A percentile compares a stretch with the other conserved stretches of the same genome.
phyloP scores from a whole-genome alignment of 1,140 invertebrate genomes.

The Penaeus vannamei region DNA sequence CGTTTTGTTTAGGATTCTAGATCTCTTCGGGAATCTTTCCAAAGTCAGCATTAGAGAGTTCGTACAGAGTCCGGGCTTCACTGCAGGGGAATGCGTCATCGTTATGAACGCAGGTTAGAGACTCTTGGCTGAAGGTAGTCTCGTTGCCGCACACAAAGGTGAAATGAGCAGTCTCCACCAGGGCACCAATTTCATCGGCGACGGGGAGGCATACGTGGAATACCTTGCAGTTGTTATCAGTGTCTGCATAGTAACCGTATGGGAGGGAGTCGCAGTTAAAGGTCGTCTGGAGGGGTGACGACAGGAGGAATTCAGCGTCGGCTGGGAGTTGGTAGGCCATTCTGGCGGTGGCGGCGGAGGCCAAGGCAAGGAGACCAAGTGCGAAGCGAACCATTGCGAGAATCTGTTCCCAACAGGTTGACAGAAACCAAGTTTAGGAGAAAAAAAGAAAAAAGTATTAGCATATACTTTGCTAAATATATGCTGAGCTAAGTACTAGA shows the following conservation, averaged over 20 bases:
- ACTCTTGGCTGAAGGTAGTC: background rate
- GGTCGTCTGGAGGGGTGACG: background rate
- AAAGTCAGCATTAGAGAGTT: background rate
- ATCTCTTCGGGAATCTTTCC: background rate
- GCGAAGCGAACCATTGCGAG: too few relatives aligned
- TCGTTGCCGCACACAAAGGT: slow-evolving; percentile 3
- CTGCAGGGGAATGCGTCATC: background rate
- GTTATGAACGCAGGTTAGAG: background rate
- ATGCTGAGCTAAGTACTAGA: too few relatives aligned
- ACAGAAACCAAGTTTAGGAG: too few relatives aligned
- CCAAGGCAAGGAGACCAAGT: background rate
- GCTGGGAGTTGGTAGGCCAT: background rate
- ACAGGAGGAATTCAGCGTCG: background rate
- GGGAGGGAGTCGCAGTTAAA: background rate
- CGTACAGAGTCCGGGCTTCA: background rate
- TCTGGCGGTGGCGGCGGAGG: background rate
- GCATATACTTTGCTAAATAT: too few relatives aligned
- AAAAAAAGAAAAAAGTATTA: too few relatives aligned
- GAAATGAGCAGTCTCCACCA: background rate
- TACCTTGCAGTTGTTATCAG: background rate
- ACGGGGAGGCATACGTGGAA: background rate
- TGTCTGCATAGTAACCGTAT: background rate
- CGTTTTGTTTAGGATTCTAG: too few relatives aligned
- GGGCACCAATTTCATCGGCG: background rate
- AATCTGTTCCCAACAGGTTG: too few relatives aligned